A percentile compares a stretch with the other conserved stretches of the same genome.
These are phyloP conservation scores for Trichopoda pennipes DNA, from an alignment of 2,888 invertebrate species.

Conservation along the genomic window DNA sequence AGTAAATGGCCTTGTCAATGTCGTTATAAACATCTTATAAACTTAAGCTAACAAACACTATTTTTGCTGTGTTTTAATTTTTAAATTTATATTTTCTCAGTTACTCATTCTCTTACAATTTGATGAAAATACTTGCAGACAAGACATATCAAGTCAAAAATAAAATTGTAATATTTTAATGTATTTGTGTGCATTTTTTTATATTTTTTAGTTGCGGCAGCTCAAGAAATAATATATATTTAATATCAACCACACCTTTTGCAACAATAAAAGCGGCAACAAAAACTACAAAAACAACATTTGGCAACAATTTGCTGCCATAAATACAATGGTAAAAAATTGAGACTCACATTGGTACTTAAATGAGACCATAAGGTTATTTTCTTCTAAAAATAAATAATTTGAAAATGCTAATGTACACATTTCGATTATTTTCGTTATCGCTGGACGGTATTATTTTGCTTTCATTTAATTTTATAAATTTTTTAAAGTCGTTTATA, in stretches of 20 bases:
- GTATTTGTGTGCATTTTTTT: background rate
- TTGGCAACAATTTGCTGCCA: slow-evolving; percentile 58
- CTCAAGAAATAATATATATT: slow-evolving; percentile 48
- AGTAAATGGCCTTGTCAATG: slow-evolving; percentile 70
- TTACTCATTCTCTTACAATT: background rate
- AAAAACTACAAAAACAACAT: slow-evolving; percentile 23
- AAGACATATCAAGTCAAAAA: slow-evolving; percentile 7
- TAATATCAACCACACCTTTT: slow-evolving; percentile 59
- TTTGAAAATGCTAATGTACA: background rate
- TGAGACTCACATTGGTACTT: background rate
- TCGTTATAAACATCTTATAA: slow-evolving; percentile 66
- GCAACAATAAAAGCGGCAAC: slow-evolving; percentile 27
- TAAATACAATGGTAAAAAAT: slow-evolving; percentile 35
- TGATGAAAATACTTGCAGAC: slow-evolving; percentile 9
- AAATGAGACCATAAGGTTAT: slow-evolving; percentile 47
- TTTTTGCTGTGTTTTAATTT: background rate
- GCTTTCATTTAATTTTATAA: background rate
- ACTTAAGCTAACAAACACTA: slow-evolving; percentile 19
- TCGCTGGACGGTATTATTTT: slow-evolving; percentile 3
- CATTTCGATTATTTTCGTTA: background rate
- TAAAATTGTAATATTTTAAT: slow-evolving; percentile 44
- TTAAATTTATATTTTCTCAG: slow-evolving; percentile 8
- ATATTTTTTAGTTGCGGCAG: slow-evolving; percentile 38
- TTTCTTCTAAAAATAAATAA: slow-evolving; percentile 6
- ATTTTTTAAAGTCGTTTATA: background rate